These are phyloP conservation scores for Corella eumyota DNA, from an alignment of 23 tunicate species.

Conservation along the genomic window DNA sequence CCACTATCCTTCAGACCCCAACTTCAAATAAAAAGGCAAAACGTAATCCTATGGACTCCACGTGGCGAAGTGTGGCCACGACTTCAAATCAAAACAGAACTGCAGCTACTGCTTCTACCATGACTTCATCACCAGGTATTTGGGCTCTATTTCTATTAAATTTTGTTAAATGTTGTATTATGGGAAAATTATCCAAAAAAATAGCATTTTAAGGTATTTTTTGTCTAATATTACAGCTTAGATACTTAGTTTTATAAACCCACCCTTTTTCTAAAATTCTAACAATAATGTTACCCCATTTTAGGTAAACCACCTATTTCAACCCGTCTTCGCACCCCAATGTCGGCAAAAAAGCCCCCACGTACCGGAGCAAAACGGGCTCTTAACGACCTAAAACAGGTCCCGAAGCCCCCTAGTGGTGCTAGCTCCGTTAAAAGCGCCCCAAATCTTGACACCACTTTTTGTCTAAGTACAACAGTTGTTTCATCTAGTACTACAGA, in stretches of 20 bases:
- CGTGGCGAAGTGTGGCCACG: slow-evolving; percentile 12
- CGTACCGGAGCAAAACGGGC: slow-evolving; percentile 20
- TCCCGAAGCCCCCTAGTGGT: slow-evolving; percentile 7
- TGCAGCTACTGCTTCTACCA: slow-evolving; percentile 26
- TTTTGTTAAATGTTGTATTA: background rate
- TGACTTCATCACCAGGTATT: slow-evolving; percentile 5
- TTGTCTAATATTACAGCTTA: too few relatives aligned
- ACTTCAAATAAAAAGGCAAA: slow-evolving; percentile 37
- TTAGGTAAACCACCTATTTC: slow-evolving; percentile 80
- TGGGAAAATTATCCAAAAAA: too few relatives aligned
- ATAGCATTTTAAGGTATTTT: too few relatives aligned
- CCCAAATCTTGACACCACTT: slow-evolving; percentile 38
- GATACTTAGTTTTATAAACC: too few relatives aligned
- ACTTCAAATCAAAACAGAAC: slow-evolving; percentile 23
- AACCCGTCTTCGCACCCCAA: slow-evolving; percentile 41
- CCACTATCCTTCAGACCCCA: slow-evolving; percentile 67
- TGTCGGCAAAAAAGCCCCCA: slow-evolving; percentile 7
- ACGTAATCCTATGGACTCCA: slow-evolving; percentile 24
- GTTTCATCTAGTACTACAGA: slow-evolving; percentile 39
- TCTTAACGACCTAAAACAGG: slow-evolving; percentile 17
- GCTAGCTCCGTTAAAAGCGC: slow-evolving; percentile 59
- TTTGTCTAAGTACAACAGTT: slow-evolving; percentile 75
- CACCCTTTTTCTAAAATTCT: too few relatives aligned
- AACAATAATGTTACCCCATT: background rate
- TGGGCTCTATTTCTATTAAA: background rate